Evolutionary conservation across 2,113 vertebrate genomes (phyloP), one percentile per base, ranked within the genome.

Genomic region (Nicator chloris): DNA sequence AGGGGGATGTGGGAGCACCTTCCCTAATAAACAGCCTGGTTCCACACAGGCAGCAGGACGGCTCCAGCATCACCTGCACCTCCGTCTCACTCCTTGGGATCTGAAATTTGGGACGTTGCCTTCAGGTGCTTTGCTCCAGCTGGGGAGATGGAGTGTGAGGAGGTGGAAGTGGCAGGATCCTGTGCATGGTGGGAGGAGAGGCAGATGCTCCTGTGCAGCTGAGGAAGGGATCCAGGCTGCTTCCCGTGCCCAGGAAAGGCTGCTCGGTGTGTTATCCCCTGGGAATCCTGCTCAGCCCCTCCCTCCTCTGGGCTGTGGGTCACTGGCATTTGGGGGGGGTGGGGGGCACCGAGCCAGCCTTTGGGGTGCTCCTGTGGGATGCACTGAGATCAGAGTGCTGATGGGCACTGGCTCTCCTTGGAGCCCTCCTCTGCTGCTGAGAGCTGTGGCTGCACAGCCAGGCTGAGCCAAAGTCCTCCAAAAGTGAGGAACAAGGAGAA

Each of bases 161-260:
- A 59, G 86, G 82, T 63, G 95, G 81, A 86, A n/a, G 64, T 2
- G 40, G 85, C 63, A 37, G 93, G 92, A 19, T 61, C 3, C 53
- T 69, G 92, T 9, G 92, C 21, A 0, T 39, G 88, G 93, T 87
- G 78, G 95, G 79, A 92, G 78, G 72, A 66, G 42, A 88, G 85
- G 92, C 93, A 96, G 96, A 70, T 61, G 86, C 66, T n/a, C 82
- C 45, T 6, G 77, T 40, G 31, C 79, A 83, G 94, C 79, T 77
- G 82, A 63, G 88, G 35, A 37, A 80, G 82, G 56, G 51, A 17
- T 81, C 79, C 66, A 69, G 86, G 76, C 92, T 94, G 65, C 88
- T 63, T 28, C 78, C 54, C 53, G 6, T 49, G 88, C 88, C 61
- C 53, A 6, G 70, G 59, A 7, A 4, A 13, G 59, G 85, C 16